A percentile compares a stretch with the other conserved stretches of the same genome.
phyloP scores from a whole-genome alignment of 2,888 invertebrate species.

The Eurytoma californica region DNA sequence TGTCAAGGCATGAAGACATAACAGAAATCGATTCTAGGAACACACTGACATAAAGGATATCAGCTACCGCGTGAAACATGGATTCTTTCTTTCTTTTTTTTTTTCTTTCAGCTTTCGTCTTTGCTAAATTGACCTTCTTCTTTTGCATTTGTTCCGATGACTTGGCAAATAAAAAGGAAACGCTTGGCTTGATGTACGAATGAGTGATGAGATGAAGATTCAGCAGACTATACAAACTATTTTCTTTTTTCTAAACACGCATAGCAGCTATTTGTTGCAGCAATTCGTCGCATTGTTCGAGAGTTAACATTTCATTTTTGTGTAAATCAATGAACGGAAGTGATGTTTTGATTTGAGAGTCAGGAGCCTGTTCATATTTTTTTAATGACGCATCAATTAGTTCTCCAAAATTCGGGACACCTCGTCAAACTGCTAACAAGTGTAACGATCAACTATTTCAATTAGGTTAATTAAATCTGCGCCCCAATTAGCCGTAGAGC shows the following conservation, averaged over 20 bases:
- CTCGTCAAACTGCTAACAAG: too few relatives aligned
- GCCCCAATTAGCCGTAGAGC: background rate
- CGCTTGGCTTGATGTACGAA: constrained; percentile 9
- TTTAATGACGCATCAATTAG: too few relatives aligned
- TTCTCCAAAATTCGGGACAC: too few relatives aligned
- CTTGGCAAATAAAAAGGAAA: constrained; percentile 37
- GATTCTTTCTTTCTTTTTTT: constrained; percentile 48
- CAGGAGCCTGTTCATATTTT: too few relatives aligned
- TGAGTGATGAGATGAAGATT: background rate
- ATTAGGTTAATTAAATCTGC: too few relatives aligned
- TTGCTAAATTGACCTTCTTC: constrained; percentile 17
- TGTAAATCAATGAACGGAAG: too few relatives aligned
- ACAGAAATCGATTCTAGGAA: constrained; percentile 64
- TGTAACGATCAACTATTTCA: too few relatives aligned
- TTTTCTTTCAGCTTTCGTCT: constrained; percentile 6
- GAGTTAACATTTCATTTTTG: too few relatives aligned
- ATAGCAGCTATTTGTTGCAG: constrained; percentile 33
- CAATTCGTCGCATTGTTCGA: constrained; percentile 40
- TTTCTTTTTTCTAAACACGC: constrained; percentile 36
- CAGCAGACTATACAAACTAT: constrained; percentile 34
- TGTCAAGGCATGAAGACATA: constrained; percentile 58
- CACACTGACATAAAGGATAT: constrained; percentile 60
- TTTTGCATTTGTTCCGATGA: background rate
- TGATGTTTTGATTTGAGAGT: too few relatives aligned
- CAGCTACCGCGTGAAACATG: constrained; percentile 64